Evolutionary conservation across 2,888 invertebrate genomes (phyloP).

Genomic region (Stenchaetothrips biformis): DNA sequence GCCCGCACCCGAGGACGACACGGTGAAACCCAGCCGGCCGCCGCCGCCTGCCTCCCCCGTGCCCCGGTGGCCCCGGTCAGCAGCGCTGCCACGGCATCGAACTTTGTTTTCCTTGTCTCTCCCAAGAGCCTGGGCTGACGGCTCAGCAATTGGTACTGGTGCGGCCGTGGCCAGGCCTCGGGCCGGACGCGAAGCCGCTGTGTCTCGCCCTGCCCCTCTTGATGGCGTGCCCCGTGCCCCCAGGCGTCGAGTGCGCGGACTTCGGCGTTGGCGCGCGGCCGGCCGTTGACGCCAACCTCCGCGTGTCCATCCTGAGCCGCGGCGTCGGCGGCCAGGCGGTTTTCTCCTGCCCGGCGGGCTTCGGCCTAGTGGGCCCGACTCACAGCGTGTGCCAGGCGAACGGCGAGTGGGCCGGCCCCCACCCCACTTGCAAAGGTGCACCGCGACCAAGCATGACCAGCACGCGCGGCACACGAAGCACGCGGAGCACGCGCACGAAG

Average conservation of each 20-base stretch:
- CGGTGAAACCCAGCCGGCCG: conserved; percentile 11
- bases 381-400: conserved; percentile 71
- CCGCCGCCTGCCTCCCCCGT: too few relatives aligned
- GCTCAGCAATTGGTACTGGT: background rate
- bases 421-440: conserved; percentile 67
- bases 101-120: too few relatives aligned
- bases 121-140: too few relatives aligned
- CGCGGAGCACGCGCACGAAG: too few relatives aligned
- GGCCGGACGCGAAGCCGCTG: background rate
- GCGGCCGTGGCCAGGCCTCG: conserved; percentile 14
- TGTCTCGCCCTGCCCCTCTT: conserved; percentile 10
- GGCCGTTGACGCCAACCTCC: conserved; percentile 52
- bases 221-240: conserved; percentile 27
- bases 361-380: conserved; percentile 66
- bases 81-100: too few relatives aligned
- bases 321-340: conserved; percentile 76
- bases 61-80: too few relatives aligned
- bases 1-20: background rate
- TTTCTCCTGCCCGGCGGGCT: conserved; percentile 73
- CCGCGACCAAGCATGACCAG: background rate
- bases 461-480: too few relatives aligned
- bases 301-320: conserved; percentile 68
- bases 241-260: conserved; percentile 76
- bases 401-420: conserved; percentile 74
- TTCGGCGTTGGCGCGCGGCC: conserved; percentile 49